These are phyloP conservation scores for Drosophila funebris DNA, from an alignment of 1,140 invertebrate genomes.

Conservation along the genomic window DNA sequence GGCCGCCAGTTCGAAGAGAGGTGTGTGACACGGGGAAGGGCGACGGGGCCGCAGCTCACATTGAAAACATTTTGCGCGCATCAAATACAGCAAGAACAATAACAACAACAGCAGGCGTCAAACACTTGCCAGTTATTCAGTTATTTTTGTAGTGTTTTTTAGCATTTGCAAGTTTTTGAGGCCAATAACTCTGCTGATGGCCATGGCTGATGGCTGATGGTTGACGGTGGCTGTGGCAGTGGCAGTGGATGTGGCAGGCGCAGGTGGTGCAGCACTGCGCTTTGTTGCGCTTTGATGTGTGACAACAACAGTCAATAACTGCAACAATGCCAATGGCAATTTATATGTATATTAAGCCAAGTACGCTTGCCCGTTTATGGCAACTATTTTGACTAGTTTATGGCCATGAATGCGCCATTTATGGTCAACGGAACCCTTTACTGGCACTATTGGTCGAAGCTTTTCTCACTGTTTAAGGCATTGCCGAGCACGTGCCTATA, in stretches of 20 bases:
- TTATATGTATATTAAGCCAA: constrained; percentile 65
- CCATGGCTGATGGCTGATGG: constrained; percentile 61
- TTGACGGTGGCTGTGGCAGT: constrained; percentile 20
- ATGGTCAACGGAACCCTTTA: not conserved
- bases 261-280: constrained; percentile 36
- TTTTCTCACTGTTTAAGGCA: not conserved
- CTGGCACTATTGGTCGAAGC: not conserved
- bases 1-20: constrained; percentile 12
- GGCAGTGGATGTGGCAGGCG: constrained; percentile 5
- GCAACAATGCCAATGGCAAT: constrained; percentile 72
- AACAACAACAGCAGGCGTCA: constrained; percentile 45
- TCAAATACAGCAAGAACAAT: constrained; percentile 37
- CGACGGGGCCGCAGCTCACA: constrained; percentile 12
- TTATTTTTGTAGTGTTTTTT: constrained; percentile 46
- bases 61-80: constrained; percentile 72
- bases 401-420: constrained; percentile 57
- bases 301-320: constrained; percentile 72
- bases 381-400: constrained; percentile 69
- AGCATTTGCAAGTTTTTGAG: constrained; percentile 76
- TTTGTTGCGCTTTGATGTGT: constrained; percentile 69
- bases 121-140: constrained; percentile 52
- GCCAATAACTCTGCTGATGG: constrained; percentile 77
- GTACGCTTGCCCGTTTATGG: constrained; percentile 32
- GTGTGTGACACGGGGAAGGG: not conserved
- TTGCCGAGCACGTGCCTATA: not conserved